These are phyloP conservation scores for Corythaixoides concolor DNA, from an alignment of 2,113 vertebrate species.

Conservation along the genomic window DNA sequence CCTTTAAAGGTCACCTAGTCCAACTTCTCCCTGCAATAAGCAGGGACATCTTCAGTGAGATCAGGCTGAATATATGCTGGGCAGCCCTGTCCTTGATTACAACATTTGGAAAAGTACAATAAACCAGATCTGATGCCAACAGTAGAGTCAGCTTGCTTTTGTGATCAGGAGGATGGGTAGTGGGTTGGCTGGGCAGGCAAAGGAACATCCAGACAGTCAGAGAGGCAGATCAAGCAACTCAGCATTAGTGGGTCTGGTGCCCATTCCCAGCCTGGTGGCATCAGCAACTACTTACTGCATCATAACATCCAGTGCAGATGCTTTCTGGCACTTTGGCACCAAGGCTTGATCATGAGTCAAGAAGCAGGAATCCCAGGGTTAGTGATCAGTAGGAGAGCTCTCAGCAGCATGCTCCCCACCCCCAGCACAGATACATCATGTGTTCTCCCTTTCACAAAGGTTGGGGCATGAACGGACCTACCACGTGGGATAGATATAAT, in stretches of 20 bases:
- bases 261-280: not conserved
- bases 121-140: not conserved
- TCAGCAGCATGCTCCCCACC: accelerated
- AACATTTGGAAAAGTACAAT: not conserved
- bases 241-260: not conserved
- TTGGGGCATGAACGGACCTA: not conserved
- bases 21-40: not conserved
- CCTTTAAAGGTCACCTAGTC: not conserved
- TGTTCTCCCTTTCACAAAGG: not conserved
- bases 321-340: not conserved
- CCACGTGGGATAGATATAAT: too few relatives aligned
- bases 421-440: accelerated
- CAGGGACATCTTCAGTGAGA: not conserved
- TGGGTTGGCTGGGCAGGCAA: not conserved
- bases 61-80: not conserved
- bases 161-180: accelerated
- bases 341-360: not conserved
- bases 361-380: not conserved
- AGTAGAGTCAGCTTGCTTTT: not conserved
- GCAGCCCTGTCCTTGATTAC: not conserved
- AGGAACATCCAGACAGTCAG: not conserved
- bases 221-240: accelerated
- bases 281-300: not conserved
- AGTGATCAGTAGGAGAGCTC: not conserved
- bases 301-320: not conserved